Base-by-base conservation (phyloP, 2,113 vertebrate genomes). In the Gymnarchus niloticus region DNA sequence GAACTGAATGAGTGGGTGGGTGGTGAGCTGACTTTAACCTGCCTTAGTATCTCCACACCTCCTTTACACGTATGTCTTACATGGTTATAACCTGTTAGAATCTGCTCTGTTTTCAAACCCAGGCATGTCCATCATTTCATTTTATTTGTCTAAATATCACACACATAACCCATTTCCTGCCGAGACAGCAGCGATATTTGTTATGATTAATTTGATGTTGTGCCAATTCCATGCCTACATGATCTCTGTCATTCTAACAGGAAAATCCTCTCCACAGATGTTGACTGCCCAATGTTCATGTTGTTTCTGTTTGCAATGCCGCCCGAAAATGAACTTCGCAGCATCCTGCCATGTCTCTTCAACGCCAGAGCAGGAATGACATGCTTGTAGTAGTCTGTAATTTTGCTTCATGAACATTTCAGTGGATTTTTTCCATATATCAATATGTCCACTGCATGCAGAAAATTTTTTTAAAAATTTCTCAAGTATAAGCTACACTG, bases 391-490 rank as follows among this genome's bases (percentile, higher is more conserved):
- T n/a, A n/a, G 37, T 85, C 76, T 85, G n/a, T 73, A 69, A 52
- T 85, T 76, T 33, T 46, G 19, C 44, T 51, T 54, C 76, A 78
- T 78, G n/a, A 78, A 41, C n/a, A 78, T 85, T 78, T 59, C 51
- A 82, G 48, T n/a, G 37, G 80, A 33, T 78, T 78, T 78, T 77
- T n/a, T 78, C 44, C 41, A 37, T 49, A 56, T n/a, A 56, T 23
- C 25, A 54, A 25, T 14, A 88, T 85, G 37, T 88, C 77, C 87
- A 83, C n/a, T 49, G 82, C 83, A 73, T 77, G 76, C 44, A 84
- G 56, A 44, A 86, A 81, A 80, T 86, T 69, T 46, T 87, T 65
- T 46, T 87, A 59, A 61, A 81, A 88, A 48, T 69, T 80, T 54
- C 69, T 81, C 21, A 86, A 86, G 56, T 59, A 23, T 44, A 48